A percentile compares a stretch with the other conserved stretches of the same genome.
Conservation (phyloP, 2,888 invertebrate genomes). For the Eilema depressum region DNA sequence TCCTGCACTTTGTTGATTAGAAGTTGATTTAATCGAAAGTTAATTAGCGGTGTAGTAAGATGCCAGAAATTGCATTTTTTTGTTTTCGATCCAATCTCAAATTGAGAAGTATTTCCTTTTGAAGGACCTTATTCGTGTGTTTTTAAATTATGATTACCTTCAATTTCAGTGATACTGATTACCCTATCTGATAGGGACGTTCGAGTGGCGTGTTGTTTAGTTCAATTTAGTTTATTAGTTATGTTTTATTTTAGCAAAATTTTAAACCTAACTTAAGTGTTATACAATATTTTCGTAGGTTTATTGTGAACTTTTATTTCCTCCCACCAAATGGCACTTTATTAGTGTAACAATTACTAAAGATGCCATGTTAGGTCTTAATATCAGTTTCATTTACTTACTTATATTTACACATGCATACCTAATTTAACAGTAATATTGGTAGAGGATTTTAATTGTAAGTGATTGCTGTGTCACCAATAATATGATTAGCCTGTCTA, state of each 20-base stretch:
- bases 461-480: slow-evolving; percentile 86
- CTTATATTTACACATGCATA: slow-evolving; percentile 61
- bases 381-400: slow-evolving; percentile 71
- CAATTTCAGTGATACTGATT: slow-evolving; percentile 81
- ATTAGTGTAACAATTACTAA: slow-evolving; percentile 60
- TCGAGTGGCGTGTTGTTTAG: slow-evolving; percentile 85
- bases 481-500: slow-evolving; percentile 83
- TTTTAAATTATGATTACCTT: slow-evolving; percentile 80
- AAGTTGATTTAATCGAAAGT: slow-evolving; percentile 81
- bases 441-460: slow-evolving; percentile 78
- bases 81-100: slow-evolving; percentile 71
- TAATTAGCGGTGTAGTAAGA: slow-evolving; percentile 72
- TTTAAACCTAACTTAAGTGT: slow-evolving; percentile 86
- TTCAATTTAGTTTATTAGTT: slow-evolving; percentile 88
- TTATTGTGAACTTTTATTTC: slow-evolving; percentile 82
- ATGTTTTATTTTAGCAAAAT: slow-evolving; percentile 87
- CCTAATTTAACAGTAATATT: slow-evolving; percentile 67
- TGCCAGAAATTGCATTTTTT: slow-evolving; percentile 86
- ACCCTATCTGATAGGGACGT: slow-evolving; percentile 81
- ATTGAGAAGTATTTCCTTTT: slow-evolving; percentile 70
- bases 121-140: slow-evolving; percentile 69
- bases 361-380: slow-evolving; percentile 77
- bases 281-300: slow-evolving; percentile 84
- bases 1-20: slow-evolving; percentile 84
- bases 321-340: slow-evolving; percentile 85